Evolutionary conservation across 2,113 vertebrate genomes (phyloP).

Genomic region (Cololabis saira): DNA sequence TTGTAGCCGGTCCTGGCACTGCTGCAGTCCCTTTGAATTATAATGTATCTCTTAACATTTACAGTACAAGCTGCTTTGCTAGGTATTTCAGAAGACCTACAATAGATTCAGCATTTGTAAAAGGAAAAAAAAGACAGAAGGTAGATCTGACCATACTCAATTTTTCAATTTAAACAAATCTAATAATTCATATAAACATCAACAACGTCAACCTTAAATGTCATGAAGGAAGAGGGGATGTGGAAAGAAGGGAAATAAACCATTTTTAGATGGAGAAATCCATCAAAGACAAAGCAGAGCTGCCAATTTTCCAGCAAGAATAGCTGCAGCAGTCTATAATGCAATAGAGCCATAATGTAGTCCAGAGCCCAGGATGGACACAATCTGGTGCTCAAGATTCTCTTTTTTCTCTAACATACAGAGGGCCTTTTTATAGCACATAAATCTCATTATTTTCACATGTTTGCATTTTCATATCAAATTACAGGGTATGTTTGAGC

Average conservation of each 20-base stretch:
- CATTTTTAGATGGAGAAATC: constrained; percentile 42
- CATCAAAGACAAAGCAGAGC: constrained; percentile 45
- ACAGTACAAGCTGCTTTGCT: constrained; percentile 8
- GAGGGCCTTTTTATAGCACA: constrained; percentile 7
- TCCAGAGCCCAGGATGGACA: constrained; percentile 37
- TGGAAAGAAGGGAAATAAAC: background rate
- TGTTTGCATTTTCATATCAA: constrained; percentile 19
- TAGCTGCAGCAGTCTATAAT: constrained; percentile 41
- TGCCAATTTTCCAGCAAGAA: constrained; percentile 37
- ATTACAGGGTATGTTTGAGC: constrained; percentile 20
- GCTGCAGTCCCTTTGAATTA: constrained; percentile 26
- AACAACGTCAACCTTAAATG: background rate
- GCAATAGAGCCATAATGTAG: constrained; percentile 39
- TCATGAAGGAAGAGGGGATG: no score
- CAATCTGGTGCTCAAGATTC: constrained; percentile 11
- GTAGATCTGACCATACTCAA: background rate
- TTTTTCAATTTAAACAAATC: constrained; percentile 17
- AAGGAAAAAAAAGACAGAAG: background rate
- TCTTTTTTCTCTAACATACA: constrained; percentile 13
- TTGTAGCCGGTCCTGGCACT: constrained; percentile 15
- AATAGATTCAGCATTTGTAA: background rate
- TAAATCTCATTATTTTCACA: constrained; percentile 4
- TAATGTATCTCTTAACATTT: constrained; percentile 9
- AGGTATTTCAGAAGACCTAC: background rate
- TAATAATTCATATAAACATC: constrained; percentile 4